Percentiles rank a stretch among this genome's conserved stretches.
These are phyloP conservation scores for Cheilosia scutellata DNA, from an alignment of 2,888 invertebrate genomes.

Conservation along the genomic window DNA sequence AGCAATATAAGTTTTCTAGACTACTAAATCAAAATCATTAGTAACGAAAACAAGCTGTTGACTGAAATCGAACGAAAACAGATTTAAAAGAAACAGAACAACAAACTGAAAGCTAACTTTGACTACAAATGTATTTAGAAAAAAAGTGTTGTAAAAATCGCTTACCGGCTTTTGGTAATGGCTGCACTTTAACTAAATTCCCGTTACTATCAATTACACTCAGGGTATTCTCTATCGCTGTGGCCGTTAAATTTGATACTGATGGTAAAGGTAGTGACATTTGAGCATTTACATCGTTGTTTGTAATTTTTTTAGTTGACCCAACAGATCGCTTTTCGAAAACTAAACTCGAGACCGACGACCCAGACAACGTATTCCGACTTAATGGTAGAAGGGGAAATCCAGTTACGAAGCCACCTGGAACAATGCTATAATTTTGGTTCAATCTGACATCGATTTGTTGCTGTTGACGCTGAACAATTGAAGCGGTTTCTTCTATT, in stretches of 20 bases:
- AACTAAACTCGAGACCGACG: slow-evolving; percentile 23
- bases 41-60: slow-evolving; percentile 32
- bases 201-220: slow-evolving; percentile 61
- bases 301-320: slow-evolving; percentile 31
- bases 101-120: slow-evolving; percentile 16
- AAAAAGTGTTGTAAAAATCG: slow-evolving; percentile 22
- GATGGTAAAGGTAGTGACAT: slow-evolving; percentile 53
- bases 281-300: slow-evolving; percentile 55
- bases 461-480: slow-evolving; percentile 80
- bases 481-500: slow-evolving; percentile 75
- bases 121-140: neutral
- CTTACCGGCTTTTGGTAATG: slow-evolving; percentile 64
- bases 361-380: slow-evolving; percentile 19
- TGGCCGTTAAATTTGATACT: slow-evolving; percentile 54
- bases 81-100: neutral
- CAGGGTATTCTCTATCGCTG: slow-evolving; percentile 56
- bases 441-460: slow-evolving; percentile 75
- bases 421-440: slow-evolving; percentile 36
- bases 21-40: slow-evolving; percentile 48
- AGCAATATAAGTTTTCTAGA: slow-evolving; percentile 21
- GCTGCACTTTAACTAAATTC: slow-evolving; percentile 63
- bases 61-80: slow-evolving; percentile 17
- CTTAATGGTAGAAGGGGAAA: slow-evolving; percentile 41
- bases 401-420: slow-evolving; percentile 40
- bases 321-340: slow-evolving; percentile 35